A percentile compares a stretch with the other conserved stretches of the same genome.
Evolutionary conservation across 1,140 invertebrate genomes (phyloP).

Genomic region (Drosophila equinoxialis): DNA sequence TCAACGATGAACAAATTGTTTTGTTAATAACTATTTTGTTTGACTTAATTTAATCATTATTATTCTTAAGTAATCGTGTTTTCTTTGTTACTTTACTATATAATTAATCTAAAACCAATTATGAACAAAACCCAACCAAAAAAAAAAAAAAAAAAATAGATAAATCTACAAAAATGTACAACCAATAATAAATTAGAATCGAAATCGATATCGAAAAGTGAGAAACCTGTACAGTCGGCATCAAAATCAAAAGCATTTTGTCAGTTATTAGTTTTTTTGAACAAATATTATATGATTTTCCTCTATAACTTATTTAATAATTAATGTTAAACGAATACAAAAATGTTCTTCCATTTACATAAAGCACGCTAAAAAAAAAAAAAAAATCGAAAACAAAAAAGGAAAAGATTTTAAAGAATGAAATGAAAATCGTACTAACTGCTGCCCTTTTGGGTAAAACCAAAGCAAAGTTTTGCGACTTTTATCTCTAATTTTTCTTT

Average conservation of each 20-base stretch:
- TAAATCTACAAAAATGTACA: slow-evolving; percentile 36
- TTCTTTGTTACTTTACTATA: slow-evolving; percentile 70
- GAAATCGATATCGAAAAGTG: slow-evolving; percentile 37
- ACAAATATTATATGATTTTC: slow-evolving; percentile 19
- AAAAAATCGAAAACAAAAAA: slow-evolving; percentile 38
- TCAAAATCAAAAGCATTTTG: slow-evolving; percentile 84
- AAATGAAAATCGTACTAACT: slow-evolving; percentile 74
- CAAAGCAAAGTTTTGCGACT: slow-evolving; percentile 57
- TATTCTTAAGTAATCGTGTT: slow-evolving; percentile 67
- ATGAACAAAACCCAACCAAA: slow-evolving; percentile 47
- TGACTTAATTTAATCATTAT: slow-evolving; percentile 62
- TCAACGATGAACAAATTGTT: slow-evolving; percentile 7
- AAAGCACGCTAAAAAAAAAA: slow-evolving; percentile 69
- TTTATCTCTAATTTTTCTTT: slow-evolving; percentile 66
- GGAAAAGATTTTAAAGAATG: slow-evolving; percentile 27
- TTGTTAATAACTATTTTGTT: slow-evolving; percentile 78
- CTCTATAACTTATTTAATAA: slow-evolving; percentile 28
- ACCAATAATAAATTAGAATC: slow-evolving; percentile 52
- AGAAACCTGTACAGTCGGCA: slow-evolving; percentile 77
- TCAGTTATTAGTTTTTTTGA: slow-evolving; percentile 82
- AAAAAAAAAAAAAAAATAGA: slow-evolving; percentile 26
- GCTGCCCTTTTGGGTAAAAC: slow-evolving; percentile 46
- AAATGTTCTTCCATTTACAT: slow-evolving; percentile 65
- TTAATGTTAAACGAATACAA: slow-evolving; percentile 51
- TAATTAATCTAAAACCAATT: slow-evolving; percentile 54